Conservation (phyloP, 2,113 vertebrate species). For the Taurulus bubalis region DNA sequence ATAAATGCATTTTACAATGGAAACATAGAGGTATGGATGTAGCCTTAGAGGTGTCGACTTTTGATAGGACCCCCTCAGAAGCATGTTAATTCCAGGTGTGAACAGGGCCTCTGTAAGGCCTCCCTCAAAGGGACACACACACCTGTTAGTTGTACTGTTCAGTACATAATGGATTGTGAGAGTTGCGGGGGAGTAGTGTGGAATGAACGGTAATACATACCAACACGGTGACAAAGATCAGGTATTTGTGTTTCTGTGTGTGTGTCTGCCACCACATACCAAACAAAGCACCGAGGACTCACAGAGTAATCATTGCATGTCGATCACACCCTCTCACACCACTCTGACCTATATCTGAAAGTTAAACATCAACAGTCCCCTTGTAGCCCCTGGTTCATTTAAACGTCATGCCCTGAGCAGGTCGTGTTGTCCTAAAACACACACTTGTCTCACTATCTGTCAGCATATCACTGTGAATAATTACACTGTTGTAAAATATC, state of each 20-base stretch:
- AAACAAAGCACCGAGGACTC: conserved; percentile 30
- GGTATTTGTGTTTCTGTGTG: conserved; percentile 1
- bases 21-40: too few relatives aligned
- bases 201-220: conserved; percentile 60
- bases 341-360: conserved; percentile 29
- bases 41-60: not conserved
- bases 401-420: not conserved
- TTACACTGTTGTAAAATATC: not conserved
- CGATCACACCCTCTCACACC: conserved; percentile 17
- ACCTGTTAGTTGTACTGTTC: conserved; percentile 28
- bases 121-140: conserved; percentile 34
- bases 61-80: not conserved
- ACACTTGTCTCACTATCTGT: not conserved
- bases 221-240: conserved; percentile 41
- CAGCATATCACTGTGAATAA: not conserved
- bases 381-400: not conserved
- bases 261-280: conserved; percentile 13
- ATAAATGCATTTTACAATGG: too few relatives aligned
- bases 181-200: conserved; percentile 61
- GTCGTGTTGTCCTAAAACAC: not conserved
- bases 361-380: conserved; percentile 19
- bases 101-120: not conserved
- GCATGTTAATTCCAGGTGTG: not conserved
- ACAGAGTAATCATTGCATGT: conserved; percentile 32
- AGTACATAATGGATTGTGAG: conserved; percentile 46